Percentiles rank a stretch among this genome's conserved stretches.
Conservation (phyloP, 2,797 vertebrate species). For the Cyprinella venusta region DNA sequence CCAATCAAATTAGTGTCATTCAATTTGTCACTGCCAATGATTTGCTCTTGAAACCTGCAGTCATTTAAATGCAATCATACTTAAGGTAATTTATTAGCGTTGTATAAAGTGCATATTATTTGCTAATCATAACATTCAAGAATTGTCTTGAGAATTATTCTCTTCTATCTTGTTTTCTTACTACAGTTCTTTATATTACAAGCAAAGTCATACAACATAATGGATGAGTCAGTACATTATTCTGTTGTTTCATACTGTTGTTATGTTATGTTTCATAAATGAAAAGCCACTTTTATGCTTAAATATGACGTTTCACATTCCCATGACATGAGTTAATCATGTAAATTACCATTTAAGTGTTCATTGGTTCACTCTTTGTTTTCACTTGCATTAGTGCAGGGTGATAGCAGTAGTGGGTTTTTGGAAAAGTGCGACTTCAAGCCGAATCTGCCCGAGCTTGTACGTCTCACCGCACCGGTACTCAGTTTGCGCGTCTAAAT, state of each 20-base stretch:
- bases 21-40: conserved; percentile 13
- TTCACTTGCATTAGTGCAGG: neutral
- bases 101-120: neutral
- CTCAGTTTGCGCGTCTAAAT: too few relatives aligned
- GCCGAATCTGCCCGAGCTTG: too few relatives aligned
- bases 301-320: neutral
- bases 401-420: too few relatives aligned
- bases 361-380: neutral
- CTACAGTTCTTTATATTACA: neutral
- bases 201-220: neutral
- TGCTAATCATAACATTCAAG: conserved; percentile 16
- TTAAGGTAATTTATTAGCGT: conserved; percentile 13
- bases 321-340: neutral
- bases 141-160: neutral
- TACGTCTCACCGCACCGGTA: too few relatives aligned
- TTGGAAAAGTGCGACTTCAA: too few relatives aligned
- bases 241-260: too few relatives aligned
- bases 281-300: neutral
- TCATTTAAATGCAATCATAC: conserved; percentile 28
- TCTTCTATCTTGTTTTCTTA: neutral
- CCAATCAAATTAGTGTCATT: conserved; percentile 35
- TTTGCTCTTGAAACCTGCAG: conserved; percentile 23
- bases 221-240: neutral
- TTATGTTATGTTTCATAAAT: neutral
- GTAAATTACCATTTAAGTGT: neutral